Evolutionary conservation across 2,888 invertebrate species (phyloP).

Genomic region (Kuschelorhynchus macadamiae): DNA sequence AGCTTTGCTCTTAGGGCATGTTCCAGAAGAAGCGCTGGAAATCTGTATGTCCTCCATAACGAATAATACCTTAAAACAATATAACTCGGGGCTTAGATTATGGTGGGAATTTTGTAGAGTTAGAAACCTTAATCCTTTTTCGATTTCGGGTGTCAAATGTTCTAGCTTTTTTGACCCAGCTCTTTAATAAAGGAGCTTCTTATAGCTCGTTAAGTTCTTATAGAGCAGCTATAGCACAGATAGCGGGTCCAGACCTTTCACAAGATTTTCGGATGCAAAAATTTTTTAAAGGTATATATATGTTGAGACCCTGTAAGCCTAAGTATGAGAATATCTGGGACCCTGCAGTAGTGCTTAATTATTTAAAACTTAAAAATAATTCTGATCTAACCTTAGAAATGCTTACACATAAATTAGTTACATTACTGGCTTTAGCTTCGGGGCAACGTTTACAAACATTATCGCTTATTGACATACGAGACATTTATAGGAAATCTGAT

Average conservation of each 20-base stretch:
- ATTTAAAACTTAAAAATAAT: too few relatives aligned
- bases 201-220: background rate
- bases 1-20: constrained; percentile 46
- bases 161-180: constrained; percentile 15
- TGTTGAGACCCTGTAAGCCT: too few relatives aligned
- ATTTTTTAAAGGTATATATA: too few relatives aligned
- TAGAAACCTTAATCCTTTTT: background rate
- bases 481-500: too few relatives aligned
- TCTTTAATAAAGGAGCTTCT: background rate
- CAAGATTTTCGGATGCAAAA: constrained; percentile 1
- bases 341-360: too few relatives aligned
- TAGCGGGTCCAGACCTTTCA: constrained; percentile 4
- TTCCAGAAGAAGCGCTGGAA: constrained; percentile 31
- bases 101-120: constrained; percentile 53
- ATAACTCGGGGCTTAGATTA: constrained; percentile 49
- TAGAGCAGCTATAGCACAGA: constrained; percentile 1
- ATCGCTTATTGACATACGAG: too few relatives aligned
- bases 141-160: constrained; percentile 3
- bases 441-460: too few relatives aligned
- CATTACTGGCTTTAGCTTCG: too few relatives aligned
- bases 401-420: too few relatives aligned
- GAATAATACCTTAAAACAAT: constrained; percentile 53
- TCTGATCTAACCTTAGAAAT: too few relatives aligned
- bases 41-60: constrained; percentile 49
- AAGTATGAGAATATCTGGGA: too few relatives aligned